These are phyloP conservation scores for Blastomussa wellsi DNA, from an alignment of 92 coral and sea anemone species.

Conservation along the genomic window DNA sequence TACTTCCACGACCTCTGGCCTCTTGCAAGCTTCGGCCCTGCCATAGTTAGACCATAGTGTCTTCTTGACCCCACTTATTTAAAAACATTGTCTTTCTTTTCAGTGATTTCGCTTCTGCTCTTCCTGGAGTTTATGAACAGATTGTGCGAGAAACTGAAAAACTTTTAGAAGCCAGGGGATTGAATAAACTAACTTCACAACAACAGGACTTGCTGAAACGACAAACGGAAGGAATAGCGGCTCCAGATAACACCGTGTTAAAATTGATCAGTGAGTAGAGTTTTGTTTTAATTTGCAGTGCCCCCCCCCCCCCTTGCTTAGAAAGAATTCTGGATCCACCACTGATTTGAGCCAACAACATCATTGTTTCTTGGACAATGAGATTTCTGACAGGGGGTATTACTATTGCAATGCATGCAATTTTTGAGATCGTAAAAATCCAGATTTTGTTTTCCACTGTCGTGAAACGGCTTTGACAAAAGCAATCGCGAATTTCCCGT, in stretches of 20 bases:
- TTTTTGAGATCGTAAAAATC: too few species aligned
- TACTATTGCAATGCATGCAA: too few species aligned
- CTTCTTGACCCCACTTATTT: too few species aligned
- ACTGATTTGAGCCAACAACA: not conserved
- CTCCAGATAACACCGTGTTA: conserved; percentile 65
- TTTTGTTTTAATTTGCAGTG: not conserved
- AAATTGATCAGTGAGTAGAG: conserved; percentile 77
- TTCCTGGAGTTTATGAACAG: conserved; percentile 87
- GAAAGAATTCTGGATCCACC: too few species aligned
- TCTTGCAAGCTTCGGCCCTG: too few species aligned
- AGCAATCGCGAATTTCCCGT: too few species aligned
- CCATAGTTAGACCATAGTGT: too few species aligned
- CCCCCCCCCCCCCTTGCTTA: too few species aligned
- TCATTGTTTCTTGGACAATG: not conserved
- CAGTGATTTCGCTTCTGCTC: conserved; percentile 79
- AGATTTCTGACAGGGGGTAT: too few species aligned
- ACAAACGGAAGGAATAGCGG: conserved; percentile 73
- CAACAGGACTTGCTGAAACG: conserved; percentile 61
- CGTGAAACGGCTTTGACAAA: too few species aligned
- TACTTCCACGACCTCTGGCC: too few species aligned
- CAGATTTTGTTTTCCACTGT: too few species aligned
- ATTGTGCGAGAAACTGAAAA: conserved; percentile 75
- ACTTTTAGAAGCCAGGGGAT: conserved; percentile 73
- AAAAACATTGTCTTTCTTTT: not conserved
- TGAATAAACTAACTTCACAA: conserved; percentile 57